A percentile compares a stretch with the other conserved stretches of the same genome.
These are phyloP conservation scores for Onychomys torridus DNA, from an alignment of 2,797 vertebrate genomes.

Conservation along the genomic window DNA sequence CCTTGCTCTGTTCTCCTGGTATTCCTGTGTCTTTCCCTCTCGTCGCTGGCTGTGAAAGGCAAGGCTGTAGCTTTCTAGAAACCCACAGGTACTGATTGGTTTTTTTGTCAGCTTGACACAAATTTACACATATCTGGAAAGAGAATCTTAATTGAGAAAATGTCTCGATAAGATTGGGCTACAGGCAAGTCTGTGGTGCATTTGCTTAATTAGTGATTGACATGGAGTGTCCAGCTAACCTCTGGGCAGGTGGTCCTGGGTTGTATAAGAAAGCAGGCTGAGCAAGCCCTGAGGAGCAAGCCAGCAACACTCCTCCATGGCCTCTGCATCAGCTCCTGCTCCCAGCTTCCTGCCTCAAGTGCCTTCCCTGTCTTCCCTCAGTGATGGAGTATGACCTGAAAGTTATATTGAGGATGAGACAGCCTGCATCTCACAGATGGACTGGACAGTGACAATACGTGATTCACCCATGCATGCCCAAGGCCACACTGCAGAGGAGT, in stretches of 20 bases:
- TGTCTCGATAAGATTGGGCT: neutral
- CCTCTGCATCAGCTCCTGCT: neutral
- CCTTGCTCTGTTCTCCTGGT: neutral
- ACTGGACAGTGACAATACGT: neutral
- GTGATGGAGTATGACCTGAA: neutral
- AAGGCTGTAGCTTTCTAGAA: neutral
- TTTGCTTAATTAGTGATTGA: neutral
- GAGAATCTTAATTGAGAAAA: neutral
- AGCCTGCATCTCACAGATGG: neutral
- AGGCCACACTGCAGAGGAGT: neutral
- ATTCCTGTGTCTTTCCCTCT: neutral
- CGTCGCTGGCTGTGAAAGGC: neutral
- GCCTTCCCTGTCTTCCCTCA: neutral
- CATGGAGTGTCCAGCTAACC: neutral
- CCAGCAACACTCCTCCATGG: neutral
- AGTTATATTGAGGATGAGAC: no score
- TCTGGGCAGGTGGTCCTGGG: neutral
- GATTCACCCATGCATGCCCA: neutral
- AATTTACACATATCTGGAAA: neutral
- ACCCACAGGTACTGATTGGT: neutral
- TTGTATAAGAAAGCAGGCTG: neutral
- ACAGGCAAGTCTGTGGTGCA: neutral
- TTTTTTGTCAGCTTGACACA: neutral
- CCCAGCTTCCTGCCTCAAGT: neutral
- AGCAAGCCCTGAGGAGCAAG: neutral